These are phyloP conservation scores for Phenacoccus solenopsis DNA, from an alignment of 1,140 invertebrate genomes.

Conservation along the genomic window DNA sequence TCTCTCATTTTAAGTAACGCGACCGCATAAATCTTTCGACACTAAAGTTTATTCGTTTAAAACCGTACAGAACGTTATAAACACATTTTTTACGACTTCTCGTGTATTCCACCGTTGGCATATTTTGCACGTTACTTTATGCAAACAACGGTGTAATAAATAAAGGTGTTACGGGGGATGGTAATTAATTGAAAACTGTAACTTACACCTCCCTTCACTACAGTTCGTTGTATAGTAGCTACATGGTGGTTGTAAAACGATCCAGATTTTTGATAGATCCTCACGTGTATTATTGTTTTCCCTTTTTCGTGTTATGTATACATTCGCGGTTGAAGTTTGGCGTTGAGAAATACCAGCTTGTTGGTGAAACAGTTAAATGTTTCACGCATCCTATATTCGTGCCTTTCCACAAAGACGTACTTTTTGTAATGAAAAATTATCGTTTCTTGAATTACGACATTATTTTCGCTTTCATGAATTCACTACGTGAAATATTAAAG, in stretches of 20 bases:
- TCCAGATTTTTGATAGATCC: too few relatives aligned
- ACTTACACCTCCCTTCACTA: too few relatives aligned
- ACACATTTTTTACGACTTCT: not conserved
- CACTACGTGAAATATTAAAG: too few relatives aligned
- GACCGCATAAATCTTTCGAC: not conserved
- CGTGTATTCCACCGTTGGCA: not conserved
- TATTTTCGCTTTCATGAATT: not conserved
- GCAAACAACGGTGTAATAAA: not conserved
- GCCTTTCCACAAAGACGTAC: too few relatives aligned
- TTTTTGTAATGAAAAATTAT: not conserved
- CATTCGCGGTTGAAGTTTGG: too few relatives aligned
- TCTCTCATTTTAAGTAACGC: too few relatives aligned
- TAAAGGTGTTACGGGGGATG: not conserved
- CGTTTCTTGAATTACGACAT: not conserved
- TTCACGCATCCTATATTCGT: too few relatives aligned
- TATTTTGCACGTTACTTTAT: not conserved
- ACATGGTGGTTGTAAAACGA: too few relatives aligned
- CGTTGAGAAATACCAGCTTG: not conserved
- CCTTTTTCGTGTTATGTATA: too few relatives aligned
- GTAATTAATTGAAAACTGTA: too few relatives aligned
- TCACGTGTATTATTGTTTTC: not conserved
- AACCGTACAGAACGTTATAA: not conserved
- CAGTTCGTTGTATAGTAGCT: too few relatives aligned
- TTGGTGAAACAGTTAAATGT: not conserved
- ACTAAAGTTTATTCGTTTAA: not conserved